Percentiles rank a stretch among this genome's conserved stretches.
Conservation (phyloP, 2,113 vertebrate genomes). For the Phycodurus eques region DNA sequence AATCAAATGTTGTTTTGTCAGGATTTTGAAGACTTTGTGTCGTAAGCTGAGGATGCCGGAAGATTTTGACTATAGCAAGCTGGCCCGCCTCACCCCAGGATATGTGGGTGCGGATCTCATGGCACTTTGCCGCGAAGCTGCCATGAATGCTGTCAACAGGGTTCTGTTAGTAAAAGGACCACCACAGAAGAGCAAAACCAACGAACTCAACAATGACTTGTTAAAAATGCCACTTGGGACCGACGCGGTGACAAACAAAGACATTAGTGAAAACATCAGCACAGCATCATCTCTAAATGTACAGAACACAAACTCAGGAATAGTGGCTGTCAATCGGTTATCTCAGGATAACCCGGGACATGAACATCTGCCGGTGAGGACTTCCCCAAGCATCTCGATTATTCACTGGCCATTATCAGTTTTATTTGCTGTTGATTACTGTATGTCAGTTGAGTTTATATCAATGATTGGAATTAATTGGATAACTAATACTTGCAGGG, state of each 20-base stretch:
- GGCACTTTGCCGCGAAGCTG: slow-evolving; percentile 92
- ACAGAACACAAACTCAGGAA: neutral
- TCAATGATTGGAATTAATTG: too few species aligned
- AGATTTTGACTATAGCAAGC: slow-evolving; percentile 75
- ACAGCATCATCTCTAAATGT: neutral
- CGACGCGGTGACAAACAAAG: neutral
- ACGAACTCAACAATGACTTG: neutral
- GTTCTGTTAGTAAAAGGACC: slow-evolving; percentile 65
- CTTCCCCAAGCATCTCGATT: neutral
- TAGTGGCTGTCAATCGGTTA: neutral
- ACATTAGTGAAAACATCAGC: neutral
- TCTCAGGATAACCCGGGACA: slow-evolving; percentile 1
- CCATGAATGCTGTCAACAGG: slow-evolving; percentile 83
- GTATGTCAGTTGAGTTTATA: too few species aligned
- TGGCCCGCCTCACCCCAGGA: slow-evolving; percentile 88
- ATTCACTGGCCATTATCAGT: neutral
- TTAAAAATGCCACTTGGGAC: slow-evolving; percentile 12
- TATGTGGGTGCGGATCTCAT: slow-evolving; percentile 94
- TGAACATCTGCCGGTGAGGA: slow-evolving; percentile 30
- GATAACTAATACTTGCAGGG: too few species aligned
- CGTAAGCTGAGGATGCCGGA: slow-evolving; percentile 83
- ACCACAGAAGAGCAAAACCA: neutral
- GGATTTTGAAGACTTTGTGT: slow-evolving; percentile 90
- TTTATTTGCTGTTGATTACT: too few species aligned
- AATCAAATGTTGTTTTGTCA: slow-evolving; percentile 42